Evolutionary conservation across 2,888 invertebrate species (phyloP), one percentile per base, ranked within the genome.

Genomic region (Platycheirus albimanus): DNA sequence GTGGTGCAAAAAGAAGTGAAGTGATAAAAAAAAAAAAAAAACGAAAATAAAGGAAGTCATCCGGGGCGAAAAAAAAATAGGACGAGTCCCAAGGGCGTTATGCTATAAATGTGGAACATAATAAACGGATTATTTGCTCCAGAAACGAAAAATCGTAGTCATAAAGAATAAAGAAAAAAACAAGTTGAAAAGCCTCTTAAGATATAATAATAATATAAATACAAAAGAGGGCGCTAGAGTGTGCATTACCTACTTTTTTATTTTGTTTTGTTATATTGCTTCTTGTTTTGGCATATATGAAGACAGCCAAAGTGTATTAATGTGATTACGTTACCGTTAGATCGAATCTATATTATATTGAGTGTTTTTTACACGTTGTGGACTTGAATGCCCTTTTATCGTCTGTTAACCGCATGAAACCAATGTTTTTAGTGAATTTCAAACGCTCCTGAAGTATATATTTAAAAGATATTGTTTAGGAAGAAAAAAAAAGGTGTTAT

Each of bases 121-220:
- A 78, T 83, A 78, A 83, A 83, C 69, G 72, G 83, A 83, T 78
- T 83, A 83, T 83, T 78, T 49, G 72, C 78, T 69, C 63, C 66
- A 72, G 30, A 77, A 61, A 76, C 15, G 43, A 30, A 33, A 51
- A 76, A 64, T 36, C 8, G 13, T 64, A 33, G 28, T 2, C 5
- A 20, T 11, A 47, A 36, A 61, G 49, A 64, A 19, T 43, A 24
- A 49, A 56, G 56, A 17, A 54, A 49, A 24, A 47, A 66, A 38
- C 17, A n/a, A 38, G 38, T 80, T 67, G 52, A 75, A 58, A 49
- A 58, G 43, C 56, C 49, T 58, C 17, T 63, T 4, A 43, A 80
- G 33, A 70, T 43, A 43, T 70, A 64, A 20, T 24, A 24, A n/a
- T 15, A 15, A 2, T n/a, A n/a, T 15, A 43, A 41, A 54, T 74